phyloP scores from a whole-genome alignment of 2,797 vertebrate genomes.

The Myripristis murdjan region DNA sequence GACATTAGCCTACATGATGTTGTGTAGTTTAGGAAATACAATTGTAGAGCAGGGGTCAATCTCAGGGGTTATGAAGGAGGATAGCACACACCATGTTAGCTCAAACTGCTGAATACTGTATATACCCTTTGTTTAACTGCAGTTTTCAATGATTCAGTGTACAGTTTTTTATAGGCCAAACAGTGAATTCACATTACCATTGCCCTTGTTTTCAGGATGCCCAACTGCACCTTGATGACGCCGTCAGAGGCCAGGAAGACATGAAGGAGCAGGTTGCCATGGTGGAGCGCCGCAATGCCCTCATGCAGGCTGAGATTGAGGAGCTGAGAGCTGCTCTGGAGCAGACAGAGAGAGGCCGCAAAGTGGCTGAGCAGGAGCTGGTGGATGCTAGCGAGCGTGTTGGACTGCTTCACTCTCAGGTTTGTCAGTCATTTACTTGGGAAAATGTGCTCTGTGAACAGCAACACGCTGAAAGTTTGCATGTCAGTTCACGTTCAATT shows the following conservation, averaged over 20 bases:
- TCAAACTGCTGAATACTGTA: too few relatives aligned
- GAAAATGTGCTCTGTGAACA: neutral
- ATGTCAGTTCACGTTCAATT: neutral
- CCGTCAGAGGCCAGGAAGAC: conserved; percentile 84
- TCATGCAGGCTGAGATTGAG: conserved; percentile 88
- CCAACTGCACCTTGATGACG: conserved; percentile 84
- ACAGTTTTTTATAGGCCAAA: too few relatives aligned
- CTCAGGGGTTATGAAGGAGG: neutral
- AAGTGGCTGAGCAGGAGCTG: conserved; percentile 88
- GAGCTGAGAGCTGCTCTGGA: conserved; percentile 86
- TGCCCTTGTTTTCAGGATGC: neutral
- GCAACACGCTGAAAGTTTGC: neutral
- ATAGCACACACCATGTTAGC: too few relatives aligned
- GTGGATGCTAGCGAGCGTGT: conserved; percentile 84
- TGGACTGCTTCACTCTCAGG: conserved; percentile 81
- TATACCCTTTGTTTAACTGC: too few relatives aligned
- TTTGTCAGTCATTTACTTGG: conserved; percentile 9
- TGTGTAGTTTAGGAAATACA: neutral
- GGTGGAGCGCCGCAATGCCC: conserved; percentile 84
- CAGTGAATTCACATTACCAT: too few relatives aligned
- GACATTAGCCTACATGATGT: neutral
- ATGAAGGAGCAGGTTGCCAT: conserved; percentile 89
- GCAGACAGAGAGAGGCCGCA: conserved; percentile 84
- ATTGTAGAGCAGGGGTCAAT: neutral
- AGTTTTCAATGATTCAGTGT: too few relatives aligned